Base-by-base conservation (phyloP, 2,888 invertebrate species). In the Petrolisthes manimaculis region DNA sequence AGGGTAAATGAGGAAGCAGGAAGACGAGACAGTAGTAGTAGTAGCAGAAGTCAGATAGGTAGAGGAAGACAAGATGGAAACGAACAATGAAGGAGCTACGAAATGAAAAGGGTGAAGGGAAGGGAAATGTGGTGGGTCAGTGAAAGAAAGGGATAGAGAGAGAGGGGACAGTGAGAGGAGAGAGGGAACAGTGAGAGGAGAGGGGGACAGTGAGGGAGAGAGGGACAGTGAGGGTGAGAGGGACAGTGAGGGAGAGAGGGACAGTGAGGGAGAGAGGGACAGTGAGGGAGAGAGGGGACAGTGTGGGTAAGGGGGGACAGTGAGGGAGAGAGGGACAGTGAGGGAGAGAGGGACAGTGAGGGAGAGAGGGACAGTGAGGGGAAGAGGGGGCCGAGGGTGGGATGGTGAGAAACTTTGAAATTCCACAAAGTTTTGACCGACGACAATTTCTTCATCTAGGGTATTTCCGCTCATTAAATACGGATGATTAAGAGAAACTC, bases 401-500 rank as follows among this genome's bases (percentile, higher is more conserved):
- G 74, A 83, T 21, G 21, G 54, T 71, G 37, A 67, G 67, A 61
- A 71, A 82, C 81, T 84, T 55, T 75, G 55, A 6, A 56, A 84
- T 84, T 84, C 83, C 83, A 84, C 75, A 37, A 84, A 84, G 83
- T 84, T 84, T n/a, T 8, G 14, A 4, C 56, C 9, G 18, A 37
- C 24, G 56, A 56, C 24, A 53, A 55, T 14, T 74, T 74, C 55
- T 18, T 83, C 83, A 83, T 51, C 67, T n/a, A 21, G 18, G 51
- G 12, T 67, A 67, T 78, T 79, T 53, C 79, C 54, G 53, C 69
- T 78, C 78, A 79, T 84, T 79, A 84, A 84, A 67, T 84, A 69
- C 71, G 74, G 74, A 37, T 21, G 80, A 86, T 74, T 86, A 81
- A 86, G 74, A 81, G 80, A 55, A 74, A 56, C 55, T 81, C 54